Conservation (phyloP, 2,888 invertebrate genomes). For the Halocaridina rubra region DNA sequence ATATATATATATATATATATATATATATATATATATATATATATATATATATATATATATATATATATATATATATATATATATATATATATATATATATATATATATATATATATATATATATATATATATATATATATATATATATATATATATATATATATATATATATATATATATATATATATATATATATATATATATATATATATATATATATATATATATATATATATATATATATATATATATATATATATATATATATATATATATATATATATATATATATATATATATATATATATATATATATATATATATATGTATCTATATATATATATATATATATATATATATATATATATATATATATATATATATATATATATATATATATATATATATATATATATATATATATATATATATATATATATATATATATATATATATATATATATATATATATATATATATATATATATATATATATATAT, state of each 20-base stretch:
- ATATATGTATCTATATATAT: background rate
- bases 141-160: background rate
- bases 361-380: background rate
- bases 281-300: background rate
- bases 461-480: conserved; percentile 4
- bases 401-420: background rate
- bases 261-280: background rate
- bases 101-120: background rate
- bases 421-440: conserved; percentile 8
- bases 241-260: background rate
- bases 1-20: background rate
- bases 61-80: background rate
- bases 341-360: background rate
- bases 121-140: background rate
- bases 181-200: background rate
- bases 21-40: background rate
- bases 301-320: background rate
- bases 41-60: background rate
- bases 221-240: background rate
- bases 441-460: conserved; percentile 4
- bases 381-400: background rate
- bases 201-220: background rate
- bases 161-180: background rate
- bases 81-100: background rate
- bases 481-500: conserved; percentile 8